A percentile compares a stretch with the other conserved stretches of the same genome.
Conservation (phyloP, 2,113 vertebrate species). For the Oostethus manadensis region DNA sequence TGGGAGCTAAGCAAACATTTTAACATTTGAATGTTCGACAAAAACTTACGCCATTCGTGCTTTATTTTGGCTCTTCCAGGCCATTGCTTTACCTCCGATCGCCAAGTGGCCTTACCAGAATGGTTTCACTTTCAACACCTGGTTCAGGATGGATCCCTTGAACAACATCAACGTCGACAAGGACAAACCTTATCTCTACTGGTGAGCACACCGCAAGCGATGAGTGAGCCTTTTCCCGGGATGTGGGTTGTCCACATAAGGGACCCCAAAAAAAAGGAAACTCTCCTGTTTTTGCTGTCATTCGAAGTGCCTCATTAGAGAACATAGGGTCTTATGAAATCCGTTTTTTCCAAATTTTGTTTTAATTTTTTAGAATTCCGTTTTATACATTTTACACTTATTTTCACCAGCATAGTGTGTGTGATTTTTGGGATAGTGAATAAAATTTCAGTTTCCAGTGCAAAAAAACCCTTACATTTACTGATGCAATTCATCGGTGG, state of each 20-base stretch:
- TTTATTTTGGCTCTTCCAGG: slow-evolving; percentile 64
- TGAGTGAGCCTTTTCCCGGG: not conserved
- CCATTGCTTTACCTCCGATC: slow-evolving; percentile 97
- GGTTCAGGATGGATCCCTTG: slow-evolving; percentile 97
- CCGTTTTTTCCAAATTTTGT: too few species aligned
- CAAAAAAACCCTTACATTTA: too few species aligned
- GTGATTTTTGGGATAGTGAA: too few species aligned
- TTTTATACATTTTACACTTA: too few species aligned
- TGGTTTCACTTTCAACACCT: slow-evolving; percentile 95
- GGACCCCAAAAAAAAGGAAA: slow-evolving; percentile 8
- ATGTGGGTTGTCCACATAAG: slow-evolving; percentile 1
- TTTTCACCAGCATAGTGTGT: too few species aligned
- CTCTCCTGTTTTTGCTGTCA: slow-evolving; percentile 25
- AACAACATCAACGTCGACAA: slow-evolving; percentile 96
- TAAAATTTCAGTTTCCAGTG: too few species aligned
- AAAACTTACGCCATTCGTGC: not conserved
- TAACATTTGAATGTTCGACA: not conserved
- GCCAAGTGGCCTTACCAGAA: slow-evolving; percentile 99
- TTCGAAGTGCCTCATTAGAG: slow-evolving; percentile 21
- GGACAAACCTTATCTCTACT: slow-evolving; percentile 98
- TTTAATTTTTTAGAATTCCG: too few species aligned
- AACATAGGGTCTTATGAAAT: too few species aligned
- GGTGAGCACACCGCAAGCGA: slow-evolving; percentile 76
- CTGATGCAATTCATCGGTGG: too few species aligned
- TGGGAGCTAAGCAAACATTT: not conserved